Conservation (phyloP, 1,140 invertebrate genomes). For the Lucilia sericata region DNA sequence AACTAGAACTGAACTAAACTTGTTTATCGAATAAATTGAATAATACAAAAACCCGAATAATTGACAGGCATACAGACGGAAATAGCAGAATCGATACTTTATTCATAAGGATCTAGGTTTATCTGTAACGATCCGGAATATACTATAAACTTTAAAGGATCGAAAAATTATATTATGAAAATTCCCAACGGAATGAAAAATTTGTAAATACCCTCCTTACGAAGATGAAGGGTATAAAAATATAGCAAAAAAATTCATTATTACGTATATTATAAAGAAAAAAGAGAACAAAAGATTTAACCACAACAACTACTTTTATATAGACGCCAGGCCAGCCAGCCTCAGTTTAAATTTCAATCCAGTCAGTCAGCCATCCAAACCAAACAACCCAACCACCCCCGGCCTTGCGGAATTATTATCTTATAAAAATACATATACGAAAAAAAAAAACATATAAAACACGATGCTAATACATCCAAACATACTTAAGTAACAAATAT, state of each 20-base stretch:
- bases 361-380: conserved; percentile 26
- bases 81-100: no score
- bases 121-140: no score
- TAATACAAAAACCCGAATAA: no score
- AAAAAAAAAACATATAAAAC: not conserved
- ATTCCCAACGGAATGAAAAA: no score
- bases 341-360: conserved; percentile 41
- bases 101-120: no score
- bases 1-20: no score
- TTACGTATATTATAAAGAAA: not conserved
- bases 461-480: not conserved
- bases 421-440: not conserved
- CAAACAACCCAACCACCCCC: conserved; percentile 34
- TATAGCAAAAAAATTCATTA: not conserved
- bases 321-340: conserved; percentile 36
- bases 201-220: no score
- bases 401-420: conserved; percentile 40
- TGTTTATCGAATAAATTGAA: no score
- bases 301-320: conserved; percentile 31
- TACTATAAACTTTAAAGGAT: no score
- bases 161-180: no score
- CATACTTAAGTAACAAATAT: not conserved
- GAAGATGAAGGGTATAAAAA: no score
- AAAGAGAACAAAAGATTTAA: conserved; percentile 41
- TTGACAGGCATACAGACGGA: no score